These are phyloP conservation scores for Monopis laevigella DNA, from an alignment of 2,888 invertebrate species.

Conservation along the genomic window DNA sequence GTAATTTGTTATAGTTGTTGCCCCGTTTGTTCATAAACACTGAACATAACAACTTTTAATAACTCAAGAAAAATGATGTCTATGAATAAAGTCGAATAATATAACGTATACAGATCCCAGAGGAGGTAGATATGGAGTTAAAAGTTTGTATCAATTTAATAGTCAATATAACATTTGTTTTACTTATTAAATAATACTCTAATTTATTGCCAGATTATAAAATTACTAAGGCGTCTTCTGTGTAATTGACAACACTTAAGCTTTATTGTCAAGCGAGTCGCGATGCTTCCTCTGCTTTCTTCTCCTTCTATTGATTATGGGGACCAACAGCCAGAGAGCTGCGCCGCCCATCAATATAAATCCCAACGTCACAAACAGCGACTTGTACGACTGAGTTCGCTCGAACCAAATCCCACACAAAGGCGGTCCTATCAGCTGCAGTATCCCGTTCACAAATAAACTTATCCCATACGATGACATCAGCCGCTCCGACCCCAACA, in stretches of 20 bases:
- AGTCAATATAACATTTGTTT: no score
- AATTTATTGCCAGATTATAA: no score
- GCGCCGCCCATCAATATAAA: conserved; percentile 77
- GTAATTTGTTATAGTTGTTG: no score
- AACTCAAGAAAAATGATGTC: no score
- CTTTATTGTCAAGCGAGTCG: conserved; percentile 25
- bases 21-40: no score
- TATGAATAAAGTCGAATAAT: no score
- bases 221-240: conserved; percentile 4
- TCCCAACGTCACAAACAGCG: conserved; percentile 79
- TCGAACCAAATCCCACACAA: conserved; percentile 81
- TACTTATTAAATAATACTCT: no score
- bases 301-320: conserved; percentile 68
- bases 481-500: conserved; percentile 84
- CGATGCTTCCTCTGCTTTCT: conserved; percentile 25
- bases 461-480: conserved; percentile 89
- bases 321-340: conserved; percentile 78
- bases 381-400: conserved; percentile 70
- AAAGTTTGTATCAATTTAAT: no score
- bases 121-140: no score
- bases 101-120: no score
- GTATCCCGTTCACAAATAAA: conserved; percentile 82
- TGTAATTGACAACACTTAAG: no score
- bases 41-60: no score
- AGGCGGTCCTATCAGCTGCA: conserved; percentile 85